These are phyloP conservation scores for Oopsacas minuta DNA, from an alignment of 37 sponge, comb jelly and placozoan genomes.

Conservation along the genomic window DNA sequence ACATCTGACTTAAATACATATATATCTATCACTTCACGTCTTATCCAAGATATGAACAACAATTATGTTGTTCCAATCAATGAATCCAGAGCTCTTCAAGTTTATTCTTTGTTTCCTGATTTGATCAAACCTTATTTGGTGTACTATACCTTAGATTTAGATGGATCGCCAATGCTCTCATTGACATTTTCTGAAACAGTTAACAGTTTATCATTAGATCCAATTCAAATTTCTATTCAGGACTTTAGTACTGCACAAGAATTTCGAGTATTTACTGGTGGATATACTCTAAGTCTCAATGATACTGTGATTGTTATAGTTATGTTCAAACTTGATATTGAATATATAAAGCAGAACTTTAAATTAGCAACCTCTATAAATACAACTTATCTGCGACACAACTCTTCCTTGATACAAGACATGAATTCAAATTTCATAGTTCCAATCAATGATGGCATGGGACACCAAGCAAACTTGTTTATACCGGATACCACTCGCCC, in stretches of 20 bases:
- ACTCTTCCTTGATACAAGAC: slow-evolving; percentile 42
- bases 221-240: slow-evolving; percentile 36
- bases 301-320: slow-evolving; percentile 51
- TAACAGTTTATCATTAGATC: slow-evolving; percentile 35
- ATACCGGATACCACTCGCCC: slow-evolving; percentile 35
- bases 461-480: slow-evolving; percentile 24
- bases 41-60: slow-evolving; percentile 64
- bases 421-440: slow-evolving; percentile 60
- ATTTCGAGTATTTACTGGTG: slow-evolving; percentile 43
- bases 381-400: slow-evolving; percentile 47
- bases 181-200: slow-evolving; percentile 83
- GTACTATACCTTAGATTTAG: slow-evolving; percentile 51
- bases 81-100: slow-evolving; percentile 23
- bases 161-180: slow-evolving; percentile 42
- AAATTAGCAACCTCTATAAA: slow-evolving; percentile 23
- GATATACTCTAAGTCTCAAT: slow-evolving; percentile 38
- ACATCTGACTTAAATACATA: slow-evolving; percentile 30
- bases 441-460: slow-evolving; percentile 29
- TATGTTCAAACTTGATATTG: slow-evolving; percentile 44
- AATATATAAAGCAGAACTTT: slow-evolving; percentile 49
- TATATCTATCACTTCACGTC: slow-evolving; percentile 37
- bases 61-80: slow-evolving; percentile 36
- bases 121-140: slow-evolving; percentile 38
- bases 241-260: slow-evolving; percentile 18
- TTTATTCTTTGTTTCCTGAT: slow-evolving; percentile 34